Conservation (phyloP, 2,888 invertebrate species). For the Sisyra terminalis region DNA sequence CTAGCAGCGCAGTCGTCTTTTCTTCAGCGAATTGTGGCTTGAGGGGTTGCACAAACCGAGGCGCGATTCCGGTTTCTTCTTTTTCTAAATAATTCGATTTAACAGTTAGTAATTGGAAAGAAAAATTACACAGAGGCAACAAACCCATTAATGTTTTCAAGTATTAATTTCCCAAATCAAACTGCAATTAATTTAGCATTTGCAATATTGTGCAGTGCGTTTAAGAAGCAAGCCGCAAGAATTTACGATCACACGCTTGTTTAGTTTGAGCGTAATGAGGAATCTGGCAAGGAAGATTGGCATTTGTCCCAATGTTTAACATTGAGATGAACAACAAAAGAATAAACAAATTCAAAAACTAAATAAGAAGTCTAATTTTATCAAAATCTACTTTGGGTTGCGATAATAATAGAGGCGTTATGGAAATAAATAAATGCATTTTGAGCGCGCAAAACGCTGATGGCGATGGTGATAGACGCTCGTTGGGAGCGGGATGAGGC, state of each 20-base stretch:
- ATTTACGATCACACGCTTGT: too few species aligned
- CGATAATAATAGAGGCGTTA: too few species aligned
- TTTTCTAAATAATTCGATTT: slow-evolving; percentile 29
- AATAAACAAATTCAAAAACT: too few species aligned
- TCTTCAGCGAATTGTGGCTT: slow-evolving; percentile 46
- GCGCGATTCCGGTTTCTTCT: slow-evolving; percentile 51
- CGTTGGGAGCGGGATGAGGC: too few species aligned
- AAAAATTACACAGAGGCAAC: neutral
- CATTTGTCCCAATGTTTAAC: slow-evolving; percentile 4
- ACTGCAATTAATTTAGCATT: too few species aligned
- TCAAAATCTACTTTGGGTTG: too few species aligned
- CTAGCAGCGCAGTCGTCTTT: slow-evolving; percentile 41
- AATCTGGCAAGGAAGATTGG: slow-evolving; percentile 1
- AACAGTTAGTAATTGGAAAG: neutral
- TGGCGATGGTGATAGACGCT: too few species aligned
- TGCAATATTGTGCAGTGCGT: too few species aligned
- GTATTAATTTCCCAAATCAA: too few species aligned
- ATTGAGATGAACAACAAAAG: neutral
- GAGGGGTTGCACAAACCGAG: slow-evolving; percentile 45
- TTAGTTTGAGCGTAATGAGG: neutral
- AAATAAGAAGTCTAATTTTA: too few species aligned
- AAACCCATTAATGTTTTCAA: neutral
- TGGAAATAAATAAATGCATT: neutral
- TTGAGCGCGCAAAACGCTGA: neutral
- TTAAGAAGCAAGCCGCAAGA: too few species aligned